A percentile compares a stretch with the other conserved stretches of the same genome.
Conservation (phyloP, 2,113 vertebrate species). For the Cochlearius cochlearius region DNA sequence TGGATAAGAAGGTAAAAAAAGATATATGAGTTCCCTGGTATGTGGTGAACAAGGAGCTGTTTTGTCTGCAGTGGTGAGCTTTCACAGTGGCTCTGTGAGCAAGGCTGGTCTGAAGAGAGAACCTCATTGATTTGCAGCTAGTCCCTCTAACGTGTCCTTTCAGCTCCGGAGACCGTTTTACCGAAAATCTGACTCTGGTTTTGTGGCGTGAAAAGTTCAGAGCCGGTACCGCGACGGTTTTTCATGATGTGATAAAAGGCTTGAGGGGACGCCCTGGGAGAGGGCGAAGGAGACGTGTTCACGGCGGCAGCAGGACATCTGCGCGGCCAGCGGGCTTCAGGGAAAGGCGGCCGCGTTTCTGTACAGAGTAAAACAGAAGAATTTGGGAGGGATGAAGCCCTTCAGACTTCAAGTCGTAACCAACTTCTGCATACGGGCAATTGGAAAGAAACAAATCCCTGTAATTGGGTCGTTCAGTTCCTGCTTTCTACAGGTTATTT, state of each 20-base stretch:
- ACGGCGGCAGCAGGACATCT: accelerated
- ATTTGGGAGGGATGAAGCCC: neutral
- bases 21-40: neutral
- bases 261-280: neutral
- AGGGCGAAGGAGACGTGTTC: accelerated
- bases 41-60: conserved; percentile 43
- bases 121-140: neutral
- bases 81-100: neutral
- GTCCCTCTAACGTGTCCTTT: neutral
- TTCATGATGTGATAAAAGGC: neutral
- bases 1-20: neutral
- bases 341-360: neutral
- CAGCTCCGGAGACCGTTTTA: accelerated
- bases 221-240: neutral
- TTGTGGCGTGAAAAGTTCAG: neutral
- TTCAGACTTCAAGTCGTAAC: neutral
- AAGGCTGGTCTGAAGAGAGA: conserved; percentile 22
- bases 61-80: neutral
- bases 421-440: neutral
- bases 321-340: neutral
- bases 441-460: neutral
- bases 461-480: neutral
- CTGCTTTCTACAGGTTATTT: neutral
- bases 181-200: neutral
- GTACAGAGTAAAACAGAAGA: neutral